These are phyloP conservation scores for Sebastes vulpes DNA, from an alignment of 2,797 vertebrate genomes.

Conservation along the genomic window DNA sequence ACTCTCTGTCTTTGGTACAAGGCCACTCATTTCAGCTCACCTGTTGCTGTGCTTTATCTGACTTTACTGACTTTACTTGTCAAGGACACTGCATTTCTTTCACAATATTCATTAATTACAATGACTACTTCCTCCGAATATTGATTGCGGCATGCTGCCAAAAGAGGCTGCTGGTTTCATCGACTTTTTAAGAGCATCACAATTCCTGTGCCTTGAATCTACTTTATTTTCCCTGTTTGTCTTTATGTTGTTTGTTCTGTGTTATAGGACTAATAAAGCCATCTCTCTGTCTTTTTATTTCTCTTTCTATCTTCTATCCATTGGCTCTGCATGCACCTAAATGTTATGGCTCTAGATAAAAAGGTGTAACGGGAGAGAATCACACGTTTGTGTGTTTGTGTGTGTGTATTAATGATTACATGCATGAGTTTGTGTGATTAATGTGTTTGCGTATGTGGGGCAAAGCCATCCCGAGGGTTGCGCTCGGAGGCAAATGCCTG, in stretches of 20 bases:
- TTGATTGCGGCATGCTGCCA: neutral
- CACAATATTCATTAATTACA: neutral
- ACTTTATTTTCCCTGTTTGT: neutral
- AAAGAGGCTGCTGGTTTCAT: neutral
- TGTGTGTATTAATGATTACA: constrained; percentile 36
- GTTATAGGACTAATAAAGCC: neutral
- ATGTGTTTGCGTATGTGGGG: constrained; percentile 52
- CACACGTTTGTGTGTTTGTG: neutral
- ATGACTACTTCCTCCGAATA: neutral
- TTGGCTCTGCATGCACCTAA: neutral
- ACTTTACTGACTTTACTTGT: neutral
- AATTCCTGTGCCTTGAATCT: neutral
- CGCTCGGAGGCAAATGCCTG: constrained; percentile 66
- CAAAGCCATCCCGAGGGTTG: constrained; percentile 63
- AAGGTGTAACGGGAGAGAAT: constrained; percentile 14
- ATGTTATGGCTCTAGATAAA: constrained; percentile 2
- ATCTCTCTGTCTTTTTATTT: neutral
- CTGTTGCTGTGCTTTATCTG: neutral
- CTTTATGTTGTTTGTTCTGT: neutral
- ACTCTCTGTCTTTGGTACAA: neutral
- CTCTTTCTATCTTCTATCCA: neutral
- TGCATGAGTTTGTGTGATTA: constrained; percentile 43
- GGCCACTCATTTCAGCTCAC: neutral
- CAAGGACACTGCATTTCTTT: neutral
- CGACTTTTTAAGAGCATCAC: neutral